These are phyloP conservation scores for Coturnix japonica DNA, from an alignment of 2,113 vertebrate species.

Conservation along the genomic window DNA sequence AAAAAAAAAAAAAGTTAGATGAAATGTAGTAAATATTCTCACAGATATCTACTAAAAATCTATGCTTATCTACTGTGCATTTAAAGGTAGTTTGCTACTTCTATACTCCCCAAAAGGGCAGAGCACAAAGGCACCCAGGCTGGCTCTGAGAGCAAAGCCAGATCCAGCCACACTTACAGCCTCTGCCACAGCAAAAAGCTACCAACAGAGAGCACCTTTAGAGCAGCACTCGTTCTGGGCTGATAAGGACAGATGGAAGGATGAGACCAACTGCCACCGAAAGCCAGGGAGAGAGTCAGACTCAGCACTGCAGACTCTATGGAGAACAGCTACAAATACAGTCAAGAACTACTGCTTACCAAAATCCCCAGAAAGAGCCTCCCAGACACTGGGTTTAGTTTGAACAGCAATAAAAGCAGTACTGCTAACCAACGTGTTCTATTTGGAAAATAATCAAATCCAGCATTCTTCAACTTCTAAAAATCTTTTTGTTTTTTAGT, in stretches of 20 bases:
- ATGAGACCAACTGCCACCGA: neutral
- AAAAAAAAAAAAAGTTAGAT: neutral
- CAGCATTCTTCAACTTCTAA: neutral
- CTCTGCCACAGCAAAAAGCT: neutral
- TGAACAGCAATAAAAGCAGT: neutral
- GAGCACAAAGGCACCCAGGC: neutral
- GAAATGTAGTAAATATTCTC: slow-evolving; percentile 45
- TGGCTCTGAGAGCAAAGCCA: accelerated
- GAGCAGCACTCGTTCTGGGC: accelerated
- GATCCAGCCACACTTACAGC: accelerated
- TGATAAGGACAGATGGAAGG: accelerated
- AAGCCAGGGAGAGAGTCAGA: neutral
- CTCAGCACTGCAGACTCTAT: accelerated
- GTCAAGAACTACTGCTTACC: neutral
- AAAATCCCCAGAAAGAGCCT: neutral
- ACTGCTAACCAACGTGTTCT: neutral
- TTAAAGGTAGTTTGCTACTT: neutral
- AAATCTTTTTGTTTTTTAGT: too few relatives aligned
- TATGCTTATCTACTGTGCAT: neutral
- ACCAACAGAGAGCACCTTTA: neutral
- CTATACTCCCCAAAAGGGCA: neutral
- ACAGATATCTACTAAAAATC: neutral
- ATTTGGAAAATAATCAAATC: neutral
- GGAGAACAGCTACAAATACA: neutral
- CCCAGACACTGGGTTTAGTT: neutral